Conservation (phyloP, 2,888 invertebrate genomes). For the Drosophila vallismaia region DNA sequence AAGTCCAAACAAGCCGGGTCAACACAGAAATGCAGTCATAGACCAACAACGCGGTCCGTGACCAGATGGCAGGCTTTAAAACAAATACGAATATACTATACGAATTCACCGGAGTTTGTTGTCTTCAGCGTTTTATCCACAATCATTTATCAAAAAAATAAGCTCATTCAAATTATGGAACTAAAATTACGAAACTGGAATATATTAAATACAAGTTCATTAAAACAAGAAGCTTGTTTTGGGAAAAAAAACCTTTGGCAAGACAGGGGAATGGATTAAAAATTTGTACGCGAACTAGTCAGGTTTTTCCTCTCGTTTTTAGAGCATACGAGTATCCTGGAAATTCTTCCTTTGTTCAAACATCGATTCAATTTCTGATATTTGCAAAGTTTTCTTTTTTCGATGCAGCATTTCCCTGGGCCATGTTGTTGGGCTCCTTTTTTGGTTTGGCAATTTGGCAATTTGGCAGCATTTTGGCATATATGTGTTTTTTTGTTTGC, state of each 20-base stretch:
- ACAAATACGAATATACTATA: background rate
- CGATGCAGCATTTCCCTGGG: slow-evolving; percentile 33
- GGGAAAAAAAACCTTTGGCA: background rate
- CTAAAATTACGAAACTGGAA: background rate
- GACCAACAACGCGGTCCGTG: slow-evolving; percentile 41
- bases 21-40: slow-evolving; percentile 54
- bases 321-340: too few relatives aligned
- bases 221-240: background rate
- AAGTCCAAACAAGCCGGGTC: slow-evolving; percentile 16
- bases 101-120: too few relatives aligned
- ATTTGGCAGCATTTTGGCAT: background rate
- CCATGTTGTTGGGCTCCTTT: slow-evolving; percentile 3
- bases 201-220: background rate
- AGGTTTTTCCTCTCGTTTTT: too few relatives aligned
- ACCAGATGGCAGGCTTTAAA: slow-evolving; percentile 26
- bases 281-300: too few relatives aligned
- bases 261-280: too few relatives aligned
- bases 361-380: slow-evolving; percentile 23
- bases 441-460: background rate
- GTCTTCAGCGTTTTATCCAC: background rate
- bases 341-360: background rate
- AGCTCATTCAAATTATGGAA: slow-evolving; percentile 1
- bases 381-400: slow-evolving; percentile 28
- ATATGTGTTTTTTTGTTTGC: slow-evolving; percentile 10
- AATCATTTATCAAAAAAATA: background rate